Evolutionary conservation across 2,888 invertebrate species (phyloP).

Genomic region (Drosophila borealis): DNA sequence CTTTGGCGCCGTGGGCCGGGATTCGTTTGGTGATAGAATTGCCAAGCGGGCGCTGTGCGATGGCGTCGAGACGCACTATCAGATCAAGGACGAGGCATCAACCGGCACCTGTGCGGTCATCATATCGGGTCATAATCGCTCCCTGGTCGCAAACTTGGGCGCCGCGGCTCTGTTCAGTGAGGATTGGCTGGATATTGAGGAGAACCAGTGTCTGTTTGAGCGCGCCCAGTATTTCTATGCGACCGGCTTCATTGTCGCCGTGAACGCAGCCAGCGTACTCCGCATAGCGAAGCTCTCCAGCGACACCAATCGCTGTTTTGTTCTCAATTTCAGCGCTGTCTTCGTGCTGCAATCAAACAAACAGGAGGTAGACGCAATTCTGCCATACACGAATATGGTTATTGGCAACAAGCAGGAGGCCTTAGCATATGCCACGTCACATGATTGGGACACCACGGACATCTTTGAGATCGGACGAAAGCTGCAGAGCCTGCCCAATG

Average conservation of each 20-base stretch:
- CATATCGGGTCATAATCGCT: constrained; percentile 45
- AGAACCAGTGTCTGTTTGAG: constrained; percentile 47
- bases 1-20: constrained; percentile 57
- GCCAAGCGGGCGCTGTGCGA: constrained; percentile 57
- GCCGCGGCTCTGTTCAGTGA: constrained; percentile 57
- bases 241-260: constrained; percentile 70
- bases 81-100: constrained; percentile 41
- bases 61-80: constrained; percentile 57
- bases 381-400: constrained; percentile 56
- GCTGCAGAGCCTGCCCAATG: constrained; percentile 55
- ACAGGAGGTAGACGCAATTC: constrained; percentile 20
- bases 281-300: constrained; percentile 33
- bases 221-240: constrained; percentile 51
- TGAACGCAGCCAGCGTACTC: constrained; percentile 32
- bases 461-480: constrained; percentile 57
- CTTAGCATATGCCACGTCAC: constrained; percentile 42
- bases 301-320: constrained; percentile 29
- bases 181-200: constrained; percentile 51
- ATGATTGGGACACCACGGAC: constrained; percentile 54
- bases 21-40: constrained; percentile 59
- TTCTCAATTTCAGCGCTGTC: constrained; percentile 67
- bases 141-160: constrained; percentile 68
- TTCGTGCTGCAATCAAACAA: constrained; percentile 57
- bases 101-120: constrained; percentile 66
- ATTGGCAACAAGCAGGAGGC: constrained; percentile 68